A percentile compares a stretch with the other conserved stretches of the same genome.
Evolutionary conservation across 2,888 invertebrate species (phyloP).

Genomic region (Crossocerus cetratus): DNA sequence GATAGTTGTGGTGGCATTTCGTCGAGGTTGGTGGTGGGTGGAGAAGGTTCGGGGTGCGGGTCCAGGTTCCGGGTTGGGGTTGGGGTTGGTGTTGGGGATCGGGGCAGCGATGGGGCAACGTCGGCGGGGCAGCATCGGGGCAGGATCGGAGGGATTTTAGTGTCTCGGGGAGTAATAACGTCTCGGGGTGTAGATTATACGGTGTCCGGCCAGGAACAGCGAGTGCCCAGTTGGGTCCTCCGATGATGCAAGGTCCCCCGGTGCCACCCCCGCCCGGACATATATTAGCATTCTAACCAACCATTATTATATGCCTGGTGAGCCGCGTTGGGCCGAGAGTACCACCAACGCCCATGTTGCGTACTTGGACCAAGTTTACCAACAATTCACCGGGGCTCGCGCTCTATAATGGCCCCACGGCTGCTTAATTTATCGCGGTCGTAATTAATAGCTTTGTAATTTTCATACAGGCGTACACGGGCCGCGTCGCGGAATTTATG

Average conservation of each 20-base stretch:
- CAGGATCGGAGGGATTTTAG: constrained; percentile 68
- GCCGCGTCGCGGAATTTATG: constrained; percentile 67
- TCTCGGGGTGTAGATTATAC: constrained; percentile 75
- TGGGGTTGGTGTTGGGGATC: constrained; percentile 19
- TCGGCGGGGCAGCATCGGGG: constrained; percentile 27
- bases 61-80: constrained; percentile 18
- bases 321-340: constrained; percentile 73
- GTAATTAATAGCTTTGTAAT: constrained; percentile 78
- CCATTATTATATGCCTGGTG: constrained; percentile 77
- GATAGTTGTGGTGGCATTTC: constrained; percentile 37
- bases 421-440: constrained; percentile 76
- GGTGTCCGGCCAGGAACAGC: constrained; percentile 73
- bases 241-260: constrained; percentile 76
- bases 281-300: constrained; percentile 77
- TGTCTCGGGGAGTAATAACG: constrained; percentile 76
- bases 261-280: constrained; percentile 74
- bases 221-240: constrained; percentile 76
- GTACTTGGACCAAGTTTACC: constrained; percentile 77
- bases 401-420: constrained; percentile 76
- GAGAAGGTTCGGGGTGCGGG: background rate
- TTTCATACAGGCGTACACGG: constrained; percentile 74
- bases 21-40: constrained; percentile 40
- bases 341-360: constrained; percentile 71
- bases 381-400: constrained; percentile 76
- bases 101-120: constrained; percentile 22